A percentile compares a stretch with the other conserved stretches of the same genome.
Conservation (phyloP, 2,888 invertebrate genomes). For the Sinohyriopsis cumingii region DNA sequence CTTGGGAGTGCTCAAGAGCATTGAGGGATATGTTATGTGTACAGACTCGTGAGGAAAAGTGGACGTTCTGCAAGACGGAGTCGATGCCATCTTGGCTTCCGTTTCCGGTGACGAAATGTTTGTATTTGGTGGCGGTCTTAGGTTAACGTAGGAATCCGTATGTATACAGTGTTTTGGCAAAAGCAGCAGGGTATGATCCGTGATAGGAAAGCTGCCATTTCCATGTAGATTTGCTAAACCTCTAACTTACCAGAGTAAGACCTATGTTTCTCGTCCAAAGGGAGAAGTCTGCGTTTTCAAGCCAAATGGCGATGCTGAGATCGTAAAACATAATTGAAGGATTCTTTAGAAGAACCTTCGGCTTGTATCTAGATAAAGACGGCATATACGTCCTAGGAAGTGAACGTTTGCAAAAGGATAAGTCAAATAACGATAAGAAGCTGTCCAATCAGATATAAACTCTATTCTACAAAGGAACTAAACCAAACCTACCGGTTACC, state of each 20-base stretch:
- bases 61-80: constrained; percentile 32
- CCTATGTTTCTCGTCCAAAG: constrained; percentile 25
- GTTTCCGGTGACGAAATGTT: constrained; percentile 31
- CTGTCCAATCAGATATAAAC: too few relatives aligned
- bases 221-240: constrained; percentile 32
- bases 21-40: constrained; percentile 40
- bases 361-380: constrained; percentile 19
- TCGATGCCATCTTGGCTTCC: constrained; percentile 34
- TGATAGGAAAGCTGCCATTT: constrained; percentile 30
- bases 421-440: too few relatives aligned
- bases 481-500: constrained; percentile 2
- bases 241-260: constrained; percentile 26
- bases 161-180: constrained; percentile 44
- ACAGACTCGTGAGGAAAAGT: constrained; percentile 34
- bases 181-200: constrained; percentile 19
- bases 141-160: constrained; percentile 31
- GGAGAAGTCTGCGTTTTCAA: constrained; percentile 34
- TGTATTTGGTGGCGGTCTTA: constrained; percentile 42
- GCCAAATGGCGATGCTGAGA: constrained; percentile 14
- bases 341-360: constrained; percentile 37
- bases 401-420: not conserved
- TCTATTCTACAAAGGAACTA: too few relatives aligned
- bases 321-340: constrained; percentile 18
- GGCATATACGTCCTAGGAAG: constrained; percentile 32
- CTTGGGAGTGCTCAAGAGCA: constrained; percentile 32